phyloP scores from a whole-genome alignment of 2,113 vertebrate genomes.

The Forbesichthys agassizii region DNA sequence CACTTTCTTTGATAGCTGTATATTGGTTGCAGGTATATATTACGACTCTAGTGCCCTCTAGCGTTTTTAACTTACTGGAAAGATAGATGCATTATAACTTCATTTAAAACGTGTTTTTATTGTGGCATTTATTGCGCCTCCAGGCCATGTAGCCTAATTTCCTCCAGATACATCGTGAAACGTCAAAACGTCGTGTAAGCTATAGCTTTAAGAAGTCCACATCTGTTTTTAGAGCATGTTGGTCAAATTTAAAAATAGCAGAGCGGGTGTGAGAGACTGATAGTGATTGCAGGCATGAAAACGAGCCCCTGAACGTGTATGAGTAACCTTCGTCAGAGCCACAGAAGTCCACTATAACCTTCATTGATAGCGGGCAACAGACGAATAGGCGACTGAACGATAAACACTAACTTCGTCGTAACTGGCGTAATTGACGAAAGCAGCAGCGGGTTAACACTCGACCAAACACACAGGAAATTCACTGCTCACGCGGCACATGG shows the following conservation, averaged over 20 bases:
- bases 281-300: conserved; percentile 39
- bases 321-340: conserved; percentile 15
- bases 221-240: conserved; percentile 60
- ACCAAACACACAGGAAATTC: neutral
- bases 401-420: too few species aligned
- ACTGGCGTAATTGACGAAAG: too few species aligned
- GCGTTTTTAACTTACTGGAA: too few species aligned
- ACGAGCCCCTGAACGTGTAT: conserved; percentile 49
- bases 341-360: neutral
- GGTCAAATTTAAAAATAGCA: conserved; percentile 70
- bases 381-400: too few species aligned
- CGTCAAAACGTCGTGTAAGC: neutral
- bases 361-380: too few species aligned
- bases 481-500: neutral
- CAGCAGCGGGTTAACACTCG: too few species aligned
- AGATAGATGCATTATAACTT: too few species aligned
- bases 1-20: too few species aligned
- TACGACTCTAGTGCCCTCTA: too few species aligned
- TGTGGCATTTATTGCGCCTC: too few species aligned
- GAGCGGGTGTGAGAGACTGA: conserved; percentile 48
- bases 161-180: neutral
- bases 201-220: conserved; percentile 59
- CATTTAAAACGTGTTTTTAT: too few species aligned
- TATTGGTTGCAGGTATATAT: too few species aligned
- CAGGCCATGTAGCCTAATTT: neutral